Conservation (phyloP, 1,140 invertebrate species). For the Heliconius hewitsoni region DNA sequence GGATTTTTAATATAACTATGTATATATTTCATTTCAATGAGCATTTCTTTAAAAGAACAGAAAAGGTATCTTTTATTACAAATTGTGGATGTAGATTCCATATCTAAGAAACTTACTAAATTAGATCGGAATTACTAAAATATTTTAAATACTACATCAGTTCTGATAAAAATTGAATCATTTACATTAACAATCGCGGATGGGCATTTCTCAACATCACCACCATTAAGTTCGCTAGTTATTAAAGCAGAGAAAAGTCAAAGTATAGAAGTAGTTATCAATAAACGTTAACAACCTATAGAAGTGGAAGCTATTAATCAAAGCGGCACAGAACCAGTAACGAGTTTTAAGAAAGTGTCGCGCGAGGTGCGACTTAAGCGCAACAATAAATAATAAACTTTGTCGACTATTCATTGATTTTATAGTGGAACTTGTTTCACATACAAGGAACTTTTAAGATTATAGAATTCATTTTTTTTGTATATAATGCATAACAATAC, state of each 20-base stretch:
- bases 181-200: not conserved
- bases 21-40: too few relatives aligned
- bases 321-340: slow-evolving; percentile 27
- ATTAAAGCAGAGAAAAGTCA: not conserved
- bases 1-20: too few relatives aligned
- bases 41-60: too few relatives aligned
- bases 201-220: not conserved
- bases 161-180: too few relatives aligned
- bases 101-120: too few relatives aligned
- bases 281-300: slow-evolving; percentile 13
- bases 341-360: slow-evolving; percentile 30
- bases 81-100: too few relatives aligned
- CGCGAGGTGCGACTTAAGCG: slow-evolving; percentile 34
- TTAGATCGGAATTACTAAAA: too few relatives aligned
- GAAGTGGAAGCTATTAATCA: slow-evolving; percentile 38
- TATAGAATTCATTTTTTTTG: not conserved
- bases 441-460: not conserved
- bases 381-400: slow-evolving; percentile 42
- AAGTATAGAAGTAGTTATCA: slow-evolving; percentile 5
- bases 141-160: too few relatives aligned
- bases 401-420: slow-evolving; percentile 32
- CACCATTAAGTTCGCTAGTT: not conserved
- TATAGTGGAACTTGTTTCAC: slow-evolving; percentile 15
- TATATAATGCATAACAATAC: too few relatives aligned
- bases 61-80: too few relatives aligned